Percentiles rank a stretch among this genome's conserved stretches.
These are phyloP conservation scores for Aricia artaxerxes DNA, from an alignment of 2,888 invertebrate species.

Conservation along the genomic window DNA sequence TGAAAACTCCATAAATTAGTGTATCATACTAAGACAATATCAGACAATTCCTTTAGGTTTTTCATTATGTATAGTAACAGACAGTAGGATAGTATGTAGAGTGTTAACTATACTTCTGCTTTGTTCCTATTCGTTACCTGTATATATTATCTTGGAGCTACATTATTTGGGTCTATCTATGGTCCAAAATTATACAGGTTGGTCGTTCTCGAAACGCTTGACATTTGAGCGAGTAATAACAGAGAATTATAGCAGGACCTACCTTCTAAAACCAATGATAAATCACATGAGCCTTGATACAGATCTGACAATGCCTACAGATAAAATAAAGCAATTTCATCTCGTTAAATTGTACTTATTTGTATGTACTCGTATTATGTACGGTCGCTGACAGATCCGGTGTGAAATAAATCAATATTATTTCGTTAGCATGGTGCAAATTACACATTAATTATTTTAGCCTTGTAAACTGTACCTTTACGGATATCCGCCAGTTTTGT, in stretches of 20 bases:
- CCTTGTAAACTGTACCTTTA: not conserved
- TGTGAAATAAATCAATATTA: not conserved
- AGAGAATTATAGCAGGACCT: conserved; percentile 37
- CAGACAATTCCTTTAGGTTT: too few species aligned
- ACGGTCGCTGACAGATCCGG: not conserved
- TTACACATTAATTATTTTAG: not conserved
- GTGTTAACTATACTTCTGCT: not conserved
- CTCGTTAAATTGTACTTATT: not conserved
- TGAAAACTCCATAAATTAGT: too few species aligned
- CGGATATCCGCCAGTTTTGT: not conserved
- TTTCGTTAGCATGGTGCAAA: not conserved
- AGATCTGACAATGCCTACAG: conserved; percentile 33
- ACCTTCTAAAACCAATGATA: conserved; percentile 32
- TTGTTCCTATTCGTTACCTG: not conserved
- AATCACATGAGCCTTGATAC: conserved; percentile 38
- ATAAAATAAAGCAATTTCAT: conserved; percentile 3
- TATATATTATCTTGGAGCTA: not conserved
- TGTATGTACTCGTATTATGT: not conserved
- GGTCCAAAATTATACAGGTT: conserved; percentile 14
- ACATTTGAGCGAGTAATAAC: conserved; percentile 36
- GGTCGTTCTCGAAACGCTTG: not conserved
- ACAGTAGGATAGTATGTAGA: too few species aligned
- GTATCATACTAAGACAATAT: too few species aligned
- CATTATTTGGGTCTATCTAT: not conserved
- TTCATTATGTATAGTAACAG: too few species aligned